Conservation (phyloP, 1,140 invertebrate species). For the Eriosoma lanigerum region DNA sequence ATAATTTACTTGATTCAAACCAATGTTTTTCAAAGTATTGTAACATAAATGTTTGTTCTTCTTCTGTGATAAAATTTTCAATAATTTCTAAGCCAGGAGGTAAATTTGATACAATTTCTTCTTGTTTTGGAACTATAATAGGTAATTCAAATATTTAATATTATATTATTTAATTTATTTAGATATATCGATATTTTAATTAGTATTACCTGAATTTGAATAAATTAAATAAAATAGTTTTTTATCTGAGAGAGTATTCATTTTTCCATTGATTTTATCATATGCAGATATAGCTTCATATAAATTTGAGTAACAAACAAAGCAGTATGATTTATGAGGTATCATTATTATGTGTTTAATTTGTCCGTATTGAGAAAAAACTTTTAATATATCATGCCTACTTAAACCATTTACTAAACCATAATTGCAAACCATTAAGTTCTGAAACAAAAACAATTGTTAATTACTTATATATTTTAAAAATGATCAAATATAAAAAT, state of each 20-base stretch:
- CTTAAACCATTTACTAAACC: constrained; percentile 73
- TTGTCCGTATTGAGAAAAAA: constrained; percentile 61
- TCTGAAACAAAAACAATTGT: constrained; percentile 58
- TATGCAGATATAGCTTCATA: constrained; percentile 62
- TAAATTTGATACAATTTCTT: constrained; percentile 55
- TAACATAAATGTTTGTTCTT: constrained; percentile 72
- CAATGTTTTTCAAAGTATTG: constrained; percentile 60
- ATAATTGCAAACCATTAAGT: constrained; percentile 71
- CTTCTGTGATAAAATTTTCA: constrained; percentile 71
- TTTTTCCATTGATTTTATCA: constrained; percentile 62
- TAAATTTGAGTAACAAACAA: constrained; percentile 64
- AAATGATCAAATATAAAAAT: neutral
- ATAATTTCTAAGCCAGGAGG: constrained; percentile 77
- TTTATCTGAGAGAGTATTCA: constrained; percentile 62
- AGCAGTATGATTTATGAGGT: constrained; percentile 74
- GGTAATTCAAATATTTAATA: neutral
- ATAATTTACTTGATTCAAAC: constrained; percentile 13
- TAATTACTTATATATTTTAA: neutral
- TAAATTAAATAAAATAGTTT: constrained; percentile 69
- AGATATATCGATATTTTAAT: neutral
- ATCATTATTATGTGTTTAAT: constrained; percentile 67
- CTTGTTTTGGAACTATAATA: constrained; percentile 59
- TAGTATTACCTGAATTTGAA: constrained; percentile 61
- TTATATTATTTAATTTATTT: too few relatives aligned
- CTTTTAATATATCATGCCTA: constrained; percentile 64